Evolutionary conservation across 30 jellyfish, hydroid and myxozoan genomes (phyloP).

Genomic region (Rhopilema esculentum): DNA sequence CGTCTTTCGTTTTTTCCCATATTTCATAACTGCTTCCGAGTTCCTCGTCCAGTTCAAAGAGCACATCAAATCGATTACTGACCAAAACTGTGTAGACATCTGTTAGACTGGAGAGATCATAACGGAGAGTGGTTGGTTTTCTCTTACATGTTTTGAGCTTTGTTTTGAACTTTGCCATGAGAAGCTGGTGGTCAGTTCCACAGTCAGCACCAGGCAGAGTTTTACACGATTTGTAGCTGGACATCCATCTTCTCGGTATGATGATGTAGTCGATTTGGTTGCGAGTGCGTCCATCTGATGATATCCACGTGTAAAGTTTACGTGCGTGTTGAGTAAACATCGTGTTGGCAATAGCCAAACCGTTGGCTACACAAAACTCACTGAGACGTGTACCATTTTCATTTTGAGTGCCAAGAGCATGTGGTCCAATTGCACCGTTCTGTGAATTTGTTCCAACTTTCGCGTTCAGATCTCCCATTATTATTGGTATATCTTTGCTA

Average conservation of each 20-base stretch:
- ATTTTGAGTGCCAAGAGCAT: background rate
- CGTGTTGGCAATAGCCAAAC: background rate
- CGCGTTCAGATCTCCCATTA: slow-evolving; percentile 23
- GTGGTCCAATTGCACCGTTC: background rate
- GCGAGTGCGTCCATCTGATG: slow-evolving; percentile 35
- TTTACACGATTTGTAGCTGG: background rate
- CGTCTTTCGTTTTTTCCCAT: background rate
- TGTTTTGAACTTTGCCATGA: slow-evolving; percentile 27
- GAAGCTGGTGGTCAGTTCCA: slow-evolving; percentile 41
- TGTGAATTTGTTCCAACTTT: background rate
- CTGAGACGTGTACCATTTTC: slow-evolving; percentile 4
- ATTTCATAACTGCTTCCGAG: background rate
- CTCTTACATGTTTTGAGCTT: background rate
- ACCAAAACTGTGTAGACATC: background rate
- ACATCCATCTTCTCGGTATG: background rate
- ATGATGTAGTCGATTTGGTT: slow-evolving; percentile 42
- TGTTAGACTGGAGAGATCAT: background rate
- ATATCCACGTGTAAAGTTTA: background rate
- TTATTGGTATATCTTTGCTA: background rate
- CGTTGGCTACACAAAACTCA: slow-evolving; percentile 6
- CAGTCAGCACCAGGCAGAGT: slow-evolving; percentile 15
- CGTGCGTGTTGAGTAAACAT: background rate
- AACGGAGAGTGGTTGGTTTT: background rate
- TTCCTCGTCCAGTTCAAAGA: background rate
- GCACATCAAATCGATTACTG: background rate